A percentile compares a stretch with the other conserved stretches of the same genome.
Evolutionary conservation across 2,797 vertebrate genomes (phyloP).

Genomic region (Pteronotus mesoamericanus): DNA sequence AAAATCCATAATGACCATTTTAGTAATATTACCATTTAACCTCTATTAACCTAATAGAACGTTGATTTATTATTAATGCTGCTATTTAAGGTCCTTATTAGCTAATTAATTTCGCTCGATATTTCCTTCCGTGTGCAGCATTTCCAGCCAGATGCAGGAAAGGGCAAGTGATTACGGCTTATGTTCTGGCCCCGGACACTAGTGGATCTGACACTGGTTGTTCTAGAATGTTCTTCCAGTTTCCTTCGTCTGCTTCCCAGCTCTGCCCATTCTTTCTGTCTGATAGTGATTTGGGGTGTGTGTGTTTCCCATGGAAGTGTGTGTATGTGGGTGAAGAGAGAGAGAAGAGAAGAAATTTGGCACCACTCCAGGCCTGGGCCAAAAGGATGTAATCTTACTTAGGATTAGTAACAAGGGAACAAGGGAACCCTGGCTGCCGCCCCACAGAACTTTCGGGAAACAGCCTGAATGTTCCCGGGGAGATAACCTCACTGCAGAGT

Average conservation of each 20-base stretch:
- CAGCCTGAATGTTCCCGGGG: background rate
- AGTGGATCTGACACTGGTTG: background rate
- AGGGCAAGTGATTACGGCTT: background rate
- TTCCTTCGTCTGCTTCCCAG: background rate
- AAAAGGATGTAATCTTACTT: background rate
- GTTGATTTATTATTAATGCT: background rate
- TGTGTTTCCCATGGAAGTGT: background rate
- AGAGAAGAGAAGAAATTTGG: background rate
- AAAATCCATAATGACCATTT: background rate
- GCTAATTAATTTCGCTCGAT: background rate
- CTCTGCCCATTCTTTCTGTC: background rate
- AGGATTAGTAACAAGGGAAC: too few species aligned
- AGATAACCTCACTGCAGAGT: conserved; percentile 7
- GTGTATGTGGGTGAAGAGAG: background rate
- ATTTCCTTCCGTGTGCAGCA: background rate
- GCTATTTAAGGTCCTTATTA: background rate
- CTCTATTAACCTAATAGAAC: background rate
- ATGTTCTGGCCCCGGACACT: background rate
- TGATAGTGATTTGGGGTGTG: background rate
- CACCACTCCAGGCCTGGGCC: background rate
- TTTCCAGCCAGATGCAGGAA: background rate
- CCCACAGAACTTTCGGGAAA: background rate
- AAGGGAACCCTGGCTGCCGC: fast-evolving
- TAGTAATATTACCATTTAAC: background rate
- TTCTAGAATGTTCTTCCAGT: background rate